These are phyloP conservation scores for Eutrigla gurnardus DNA, from an alignment of 2,797 vertebrate genomes.

Conservation along the genomic window DNA sequence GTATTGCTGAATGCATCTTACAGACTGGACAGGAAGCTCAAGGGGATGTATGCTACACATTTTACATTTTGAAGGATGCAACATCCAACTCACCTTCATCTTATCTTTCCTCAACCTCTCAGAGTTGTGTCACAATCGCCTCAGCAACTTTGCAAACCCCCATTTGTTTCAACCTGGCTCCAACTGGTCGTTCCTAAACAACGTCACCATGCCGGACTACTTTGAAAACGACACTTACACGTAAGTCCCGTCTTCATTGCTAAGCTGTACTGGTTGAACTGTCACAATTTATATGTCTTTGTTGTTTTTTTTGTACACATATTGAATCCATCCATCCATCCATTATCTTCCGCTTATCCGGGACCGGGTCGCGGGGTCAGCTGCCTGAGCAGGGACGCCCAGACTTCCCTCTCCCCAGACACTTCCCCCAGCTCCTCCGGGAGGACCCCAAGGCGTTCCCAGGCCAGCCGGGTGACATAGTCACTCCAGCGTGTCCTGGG, in stretches of 20 bases:
- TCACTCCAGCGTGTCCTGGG: too few relatives aligned
- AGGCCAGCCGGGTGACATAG: too few relatives aligned
- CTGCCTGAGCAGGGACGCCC: too few relatives aligned
- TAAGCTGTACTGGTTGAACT: not conserved
- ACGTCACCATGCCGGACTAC: conserved; percentile 32
- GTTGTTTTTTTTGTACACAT: too few relatives aligned
- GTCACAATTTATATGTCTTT: not conserved
- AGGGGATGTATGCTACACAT: not conserved
- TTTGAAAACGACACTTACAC: not conserved
- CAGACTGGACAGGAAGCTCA: not conserved
- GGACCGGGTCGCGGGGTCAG: too few relatives aligned
- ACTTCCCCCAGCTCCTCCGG: too few relatives aligned
- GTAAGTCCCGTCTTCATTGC: conserved; percentile 59
- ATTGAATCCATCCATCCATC: too few relatives aligned
- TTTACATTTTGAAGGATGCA: not conserved
- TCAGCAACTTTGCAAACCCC: conserved; percentile 37
- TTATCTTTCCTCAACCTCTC: not conserved
- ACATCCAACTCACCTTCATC: not conserved
- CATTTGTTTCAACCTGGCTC: conserved; percentile 32
- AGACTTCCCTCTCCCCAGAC: too few relatives aligned
- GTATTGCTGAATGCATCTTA: not conserved
- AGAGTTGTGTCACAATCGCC: conserved; percentile 61
- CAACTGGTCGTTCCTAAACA: conserved; percentile 77
- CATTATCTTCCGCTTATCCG: too few relatives aligned
- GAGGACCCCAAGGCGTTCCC: too few relatives aligned